Evolutionary conservation across 2,888 invertebrate genomes (phyloP), one percentile per base, ranked within the genome.

Genomic region (Caenorhabditis drosophilae): DNA sequence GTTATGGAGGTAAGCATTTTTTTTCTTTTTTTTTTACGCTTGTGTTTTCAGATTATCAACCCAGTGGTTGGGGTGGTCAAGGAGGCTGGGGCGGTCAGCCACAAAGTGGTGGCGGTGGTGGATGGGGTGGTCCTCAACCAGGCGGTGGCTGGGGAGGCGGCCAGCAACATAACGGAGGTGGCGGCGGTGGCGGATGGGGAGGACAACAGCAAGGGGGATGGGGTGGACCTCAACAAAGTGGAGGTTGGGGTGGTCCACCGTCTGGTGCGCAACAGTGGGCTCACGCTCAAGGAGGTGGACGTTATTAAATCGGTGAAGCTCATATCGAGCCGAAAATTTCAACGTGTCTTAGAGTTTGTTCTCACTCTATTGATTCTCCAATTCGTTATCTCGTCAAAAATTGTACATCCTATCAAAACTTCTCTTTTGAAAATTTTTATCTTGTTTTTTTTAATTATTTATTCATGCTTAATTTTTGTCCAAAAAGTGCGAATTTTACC

Each of bases 241-340:
- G 59, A n/a, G 69, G 73, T 31, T 70, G 69, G 36, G 70, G 70
- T 68, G 69, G 70, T 4, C 45, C 45, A 25, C 74, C 66, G 41
- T 60, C 70, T 26, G 74, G 71, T 35, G 67, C 61, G 12, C 72
- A 75, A 53, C 73, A 73, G 38, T 73, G 73, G 73, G 69, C 69
- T 35, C 63, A 69, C 27, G 72, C 69, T 47, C 72, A 72, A 59
- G 66, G 66, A 48, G 68, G 58, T 46, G 40, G 59, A 54, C 53
- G 60, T 26, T 67, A 67, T 31, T 67, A 57, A 60, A 38, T 46
- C 34, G 26, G 4, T 38, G 11, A 25, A 42, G 15, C 22, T 27
- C 16, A 20, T 26, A 34, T 34, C 12, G 27, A 18, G 20, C 20
- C 20, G 7, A 18, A 40, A 18, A 23, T 42, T 18, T 52, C 49